Evolutionary conservation across 2,113 vertebrate genomes (phyloP).

Genomic region (Salminus brasiliensis): DNA sequence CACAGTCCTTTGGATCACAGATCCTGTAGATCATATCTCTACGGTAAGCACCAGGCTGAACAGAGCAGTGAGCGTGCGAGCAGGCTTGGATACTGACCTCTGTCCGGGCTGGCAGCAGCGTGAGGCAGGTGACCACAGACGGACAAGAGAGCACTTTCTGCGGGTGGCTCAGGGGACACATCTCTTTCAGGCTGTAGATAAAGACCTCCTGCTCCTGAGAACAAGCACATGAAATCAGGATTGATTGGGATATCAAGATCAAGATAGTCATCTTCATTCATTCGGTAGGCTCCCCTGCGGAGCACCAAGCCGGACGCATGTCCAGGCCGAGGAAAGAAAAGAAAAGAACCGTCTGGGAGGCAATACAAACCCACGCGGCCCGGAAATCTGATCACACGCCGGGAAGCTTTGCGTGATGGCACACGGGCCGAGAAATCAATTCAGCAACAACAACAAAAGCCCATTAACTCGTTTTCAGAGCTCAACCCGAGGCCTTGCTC

Average conservation of each 20-base stretch:
- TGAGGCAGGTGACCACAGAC: conserved; percentile 87
- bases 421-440: neutral
- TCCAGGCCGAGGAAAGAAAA: neutral
- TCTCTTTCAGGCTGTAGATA: conserved; percentile 92
- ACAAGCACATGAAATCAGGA: conserved; percentile 25
- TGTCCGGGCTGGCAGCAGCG: conserved; percentile 81
- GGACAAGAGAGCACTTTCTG: conserved; percentile 87
- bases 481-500: neutral
- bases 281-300: neutral
- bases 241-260: conserved; percentile 12
- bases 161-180: conserved; percentile 90
- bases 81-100: conserved; percentile 74
- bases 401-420: neutral
- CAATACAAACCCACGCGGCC: neutral
- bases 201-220: conserved; percentile 92
- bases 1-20: too few relatives aligned
- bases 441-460: neutral
- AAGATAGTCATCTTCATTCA: conserved; percentile 33
- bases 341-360: neutral
- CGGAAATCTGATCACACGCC: neutral
- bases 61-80: neutral
- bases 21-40: too few relatives aligned
- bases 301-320: neutral
- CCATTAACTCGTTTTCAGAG: neutral
- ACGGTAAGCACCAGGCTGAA: neutral